These are phyloP conservation scores for Myotis davidii DNA, from an alignment of 2,113 vertebrate genomes.

Conservation along the genomic window DNA sequence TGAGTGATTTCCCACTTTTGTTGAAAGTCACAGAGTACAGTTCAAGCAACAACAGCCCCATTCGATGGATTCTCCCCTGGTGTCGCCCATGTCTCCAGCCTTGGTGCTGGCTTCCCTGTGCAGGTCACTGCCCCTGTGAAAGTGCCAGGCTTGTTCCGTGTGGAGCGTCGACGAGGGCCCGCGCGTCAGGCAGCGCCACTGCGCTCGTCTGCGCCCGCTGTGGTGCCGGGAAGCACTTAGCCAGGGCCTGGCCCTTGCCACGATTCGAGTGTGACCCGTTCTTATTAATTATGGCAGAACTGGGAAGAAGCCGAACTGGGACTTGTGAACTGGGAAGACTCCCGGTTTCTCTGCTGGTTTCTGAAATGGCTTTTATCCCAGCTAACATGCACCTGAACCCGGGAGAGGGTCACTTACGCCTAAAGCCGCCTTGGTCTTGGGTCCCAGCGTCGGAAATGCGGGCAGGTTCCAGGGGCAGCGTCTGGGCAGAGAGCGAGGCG, in stretches of 20 bases:
- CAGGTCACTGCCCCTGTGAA: accelerated
- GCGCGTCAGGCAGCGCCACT: accelerated
- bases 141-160: background rate
- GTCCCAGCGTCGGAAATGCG: accelerated
- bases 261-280: background rate
- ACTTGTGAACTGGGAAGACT: no score
- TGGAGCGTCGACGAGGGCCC: accelerated
- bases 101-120: background rate
- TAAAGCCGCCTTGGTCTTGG: accelerated
- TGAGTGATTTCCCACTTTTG: accelerated
- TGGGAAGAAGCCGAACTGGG: accelerated
- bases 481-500: background rate
- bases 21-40: accelerated
- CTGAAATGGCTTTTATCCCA: accelerated
- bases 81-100: accelerated
- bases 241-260: background rate
- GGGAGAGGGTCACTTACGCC: accelerated
- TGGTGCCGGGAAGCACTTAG: accelerated
- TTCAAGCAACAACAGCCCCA: accelerated
- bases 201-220: accelerated
- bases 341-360: background rate
- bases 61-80: accelerated
- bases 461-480: background rate
- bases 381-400: accelerated
- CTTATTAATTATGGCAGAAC: no score